These are phyloP conservation scores for Pasiphila rectangulata DNA, from an alignment of 2,888 invertebrate species.

Conservation along the genomic window DNA sequence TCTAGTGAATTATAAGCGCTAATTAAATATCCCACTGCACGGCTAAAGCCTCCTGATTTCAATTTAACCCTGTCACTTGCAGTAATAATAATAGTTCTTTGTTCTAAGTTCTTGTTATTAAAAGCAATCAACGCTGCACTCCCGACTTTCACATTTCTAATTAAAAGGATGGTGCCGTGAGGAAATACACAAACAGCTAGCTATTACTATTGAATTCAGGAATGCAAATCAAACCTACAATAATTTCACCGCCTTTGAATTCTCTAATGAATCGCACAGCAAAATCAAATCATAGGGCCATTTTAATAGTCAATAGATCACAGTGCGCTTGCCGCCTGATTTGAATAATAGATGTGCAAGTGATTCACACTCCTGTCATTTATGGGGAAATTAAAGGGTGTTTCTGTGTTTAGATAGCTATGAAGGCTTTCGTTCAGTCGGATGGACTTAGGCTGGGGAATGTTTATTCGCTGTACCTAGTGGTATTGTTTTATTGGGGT, in stretches of 20 bases:
- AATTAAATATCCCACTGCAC: no score
- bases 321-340: slow-evolving; percentile 40
- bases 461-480: slow-evolving; percentile 4
- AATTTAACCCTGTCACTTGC: no score
- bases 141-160: background rate
- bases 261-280: slow-evolving; percentile 15
- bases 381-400: slow-evolving; percentile 38
- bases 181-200: slow-evolving; percentile 2
- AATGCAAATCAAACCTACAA: slow-evolving; percentile 11
- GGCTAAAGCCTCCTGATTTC: no score
- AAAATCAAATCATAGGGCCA: slow-evolving; percentile 7
- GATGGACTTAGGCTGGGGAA: background rate
- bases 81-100: no score
- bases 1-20: no score
- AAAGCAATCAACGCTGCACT: background rate
- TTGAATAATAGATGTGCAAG: slow-evolving; percentile 45
- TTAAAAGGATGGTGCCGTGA: background rate
- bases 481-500: no score
- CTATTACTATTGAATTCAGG: slow-evolving; percentile 7
- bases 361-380: slow-evolving; percentile 55
- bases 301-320: slow-evolving; percentile 29
- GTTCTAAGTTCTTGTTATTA: background rate
- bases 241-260: slow-evolving; percentile 12
- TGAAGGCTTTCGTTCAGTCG: slow-evolving; percentile 10
- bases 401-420: slow-evolving; percentile 18